phyloP scores from a whole-genome alignment of 2,888 invertebrate genomes.

The Leptinotarsa haldemani region DNA sequence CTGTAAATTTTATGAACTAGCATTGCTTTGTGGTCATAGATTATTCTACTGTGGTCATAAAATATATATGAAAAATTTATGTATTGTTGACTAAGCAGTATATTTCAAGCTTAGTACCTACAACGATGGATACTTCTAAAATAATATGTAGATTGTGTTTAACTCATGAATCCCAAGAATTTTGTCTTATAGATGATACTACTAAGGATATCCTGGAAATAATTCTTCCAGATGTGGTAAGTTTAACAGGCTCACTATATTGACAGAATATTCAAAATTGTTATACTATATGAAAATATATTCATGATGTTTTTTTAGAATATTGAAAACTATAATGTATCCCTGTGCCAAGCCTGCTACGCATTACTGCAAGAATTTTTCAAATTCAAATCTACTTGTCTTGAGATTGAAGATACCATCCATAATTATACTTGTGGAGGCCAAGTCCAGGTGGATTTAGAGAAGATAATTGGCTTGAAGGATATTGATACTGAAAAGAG shows the following conservation, averaged over 20 bases:
- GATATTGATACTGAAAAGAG: not conserved
- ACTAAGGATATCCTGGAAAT: constrained; percentile 25
- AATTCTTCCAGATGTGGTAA: constrained; percentile 26
- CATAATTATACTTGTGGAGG: constrained; percentile 20
- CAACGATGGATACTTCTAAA: not conserved
- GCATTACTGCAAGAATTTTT: constrained; percentile 18
- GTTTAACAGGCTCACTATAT: constrained; percentile 3
- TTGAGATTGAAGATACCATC: constrained; percentile 27
- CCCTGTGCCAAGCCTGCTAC: constrained; percentile 15
- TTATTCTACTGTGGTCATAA: too few relatives aligned
- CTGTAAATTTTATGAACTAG: too few relatives aligned
- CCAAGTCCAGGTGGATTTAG: constrained; percentile 18
- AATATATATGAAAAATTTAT: too few relatives aligned
- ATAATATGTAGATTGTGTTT: constrained; percentile 17
- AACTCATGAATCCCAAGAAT: not conserved
- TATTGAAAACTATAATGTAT: not conserved
- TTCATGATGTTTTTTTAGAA: constrained; percentile 16
- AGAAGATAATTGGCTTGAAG: constrained; percentile 26
- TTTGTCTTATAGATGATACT: not conserved
- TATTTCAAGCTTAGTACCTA: not conserved
- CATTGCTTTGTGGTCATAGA: too few relatives aligned
- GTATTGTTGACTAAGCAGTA: too few relatives aligned
- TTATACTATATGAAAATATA: not conserved
- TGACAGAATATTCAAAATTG: not conserved
- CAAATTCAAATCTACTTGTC: constrained; percentile 25